Percentiles rank a stretch among this genome's conserved stretches.
phyloP scores from a whole-genome alignment of 2,797 vertebrate species.

The Myotis findleyi region DNA sequence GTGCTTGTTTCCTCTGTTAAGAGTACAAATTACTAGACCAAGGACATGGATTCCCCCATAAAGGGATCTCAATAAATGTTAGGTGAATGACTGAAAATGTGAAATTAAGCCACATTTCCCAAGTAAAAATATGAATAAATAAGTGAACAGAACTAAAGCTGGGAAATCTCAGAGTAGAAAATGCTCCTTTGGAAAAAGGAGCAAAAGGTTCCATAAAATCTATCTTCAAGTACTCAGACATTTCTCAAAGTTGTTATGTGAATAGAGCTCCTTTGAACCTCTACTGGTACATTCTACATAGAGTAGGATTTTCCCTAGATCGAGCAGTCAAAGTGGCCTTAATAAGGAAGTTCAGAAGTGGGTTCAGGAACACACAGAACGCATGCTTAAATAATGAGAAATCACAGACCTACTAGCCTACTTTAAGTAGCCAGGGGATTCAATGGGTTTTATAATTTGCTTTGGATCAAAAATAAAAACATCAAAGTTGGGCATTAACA shows the following conservation, averaged over 20 bases:
- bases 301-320: background rate
- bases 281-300: background rate
- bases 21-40: background rate
- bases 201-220: background rate
- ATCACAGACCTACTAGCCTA: constrained; percentile 78
- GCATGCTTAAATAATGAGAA: constrained; percentile 70
- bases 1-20: background rate
- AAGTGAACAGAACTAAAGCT: background rate
- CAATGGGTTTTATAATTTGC: constrained; percentile 77
- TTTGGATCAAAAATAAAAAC: constrained; percentile 83
- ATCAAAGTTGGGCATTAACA: constrained; percentile 79
- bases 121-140: background rate
- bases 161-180: background rate
- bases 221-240: background rate
- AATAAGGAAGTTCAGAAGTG: constrained; percentile 44
- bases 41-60: background rate
- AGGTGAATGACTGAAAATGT: background rate
- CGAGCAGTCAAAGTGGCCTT: constrained; percentile 26
- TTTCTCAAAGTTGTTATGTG: background rate
- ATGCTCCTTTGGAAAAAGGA: background rate
- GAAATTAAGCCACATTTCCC: background rate
- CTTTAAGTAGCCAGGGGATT: constrained; percentile 80
- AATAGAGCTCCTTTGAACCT: background rate
- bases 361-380: constrained; percentile 61
- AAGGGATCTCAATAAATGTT: background rate